Evolutionary conservation across 2,888 invertebrate species (phyloP), one percentile per base, ranked within the genome.

Genomic region (Criorhina ranunculi): DNA sequence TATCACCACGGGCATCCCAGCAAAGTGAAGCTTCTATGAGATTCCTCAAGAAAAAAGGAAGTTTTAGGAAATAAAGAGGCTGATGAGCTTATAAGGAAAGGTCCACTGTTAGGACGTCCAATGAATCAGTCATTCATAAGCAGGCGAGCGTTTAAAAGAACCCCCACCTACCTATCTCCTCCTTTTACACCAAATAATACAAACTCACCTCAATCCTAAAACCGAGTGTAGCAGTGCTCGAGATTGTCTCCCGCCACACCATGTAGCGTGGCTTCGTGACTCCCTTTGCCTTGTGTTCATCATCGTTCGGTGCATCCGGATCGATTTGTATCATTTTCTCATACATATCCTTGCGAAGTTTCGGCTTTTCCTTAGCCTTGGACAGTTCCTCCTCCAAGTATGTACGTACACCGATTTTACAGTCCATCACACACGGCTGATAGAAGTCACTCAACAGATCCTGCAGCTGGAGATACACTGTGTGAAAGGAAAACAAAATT

Each of bases 321-420:
- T 98, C 98, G 57, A 98, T 96, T 91, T 98, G 97, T 86, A 98
- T 95, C 98, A 98, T 98, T 93, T 98, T 98, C 89, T 98, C 97
- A 90, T 98, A 98, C 98, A 98, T 98, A 90, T 98, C 98, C 94
- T 97, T 96, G 92, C 96, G 93, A 86, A 97, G 92, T 91, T 97
- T 98, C 17, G 98, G 98, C 92, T 98, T 98, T 90, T 98, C 97
- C 90, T 98, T 97, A 8, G 98, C 98, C 92, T 98, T 98, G 17
- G 97, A 96, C 7, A 98, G 93, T 91, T 99, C 98, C 89, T 98
- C 98, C 91, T 98, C 98, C 82, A 98, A 88, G 91, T 98, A 99
- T 0, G 98, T 98, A 88, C 98, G 93, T 33, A 98, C 97, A 35
- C 98, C 98, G 88, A 98, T 95, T 93, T 98, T 98, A 92, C 98